Conservation (phyloP, 1,140 invertebrate species). For the Drosophila mauritiana region DNA sequence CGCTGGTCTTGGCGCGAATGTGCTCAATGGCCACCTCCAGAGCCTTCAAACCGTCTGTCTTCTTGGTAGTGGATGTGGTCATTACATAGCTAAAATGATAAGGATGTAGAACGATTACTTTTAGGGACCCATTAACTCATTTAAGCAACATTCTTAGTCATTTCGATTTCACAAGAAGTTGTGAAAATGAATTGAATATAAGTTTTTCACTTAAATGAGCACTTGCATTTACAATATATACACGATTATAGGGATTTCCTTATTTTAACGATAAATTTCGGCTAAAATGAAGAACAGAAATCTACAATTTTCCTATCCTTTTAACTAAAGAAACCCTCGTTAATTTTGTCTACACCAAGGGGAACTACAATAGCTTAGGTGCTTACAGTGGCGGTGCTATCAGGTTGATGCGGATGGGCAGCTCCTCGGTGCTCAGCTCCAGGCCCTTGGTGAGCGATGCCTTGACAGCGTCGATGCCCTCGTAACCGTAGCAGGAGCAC, state of each 20-base stretch:
- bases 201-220: too few relatives aligned
- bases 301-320: too few relatives aligned
- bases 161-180: too few relatives aligned
- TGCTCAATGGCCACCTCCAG: conserved; percentile 95
- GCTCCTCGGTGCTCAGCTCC: conserved; percentile 95
- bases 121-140: background rate
- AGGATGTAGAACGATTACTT: conserved; percentile 1
- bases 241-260: too few relatives aligned
- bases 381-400: conserved; percentile 97
- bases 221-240: too few relatives aligned
- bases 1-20: conserved; percentile 93
- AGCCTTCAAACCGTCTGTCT: conserved; percentile 95
- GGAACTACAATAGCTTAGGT: too few relatives aligned
- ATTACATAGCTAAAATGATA: conserved; percentile 87
- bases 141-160: too few relatives aligned
- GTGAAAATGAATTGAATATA: too few relatives aligned
- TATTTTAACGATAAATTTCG: too few relatives aligned
- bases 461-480: conserved; percentile 99
- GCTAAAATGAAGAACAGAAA: too few relatives aligned
- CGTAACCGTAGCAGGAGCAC: conserved; percentile 99
- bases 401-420: conserved; percentile 99
- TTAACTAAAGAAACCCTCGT: too few relatives aligned
- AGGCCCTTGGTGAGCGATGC: conserved; percentile 96
- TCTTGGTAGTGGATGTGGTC: conserved; percentile 98
- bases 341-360: too few relatives aligned